Percentiles rank a stretch among this genome's conserved stretches.
phyloP scores from a whole-genome alignment of 2,888 invertebrate genomes.

The Drosophila putrida region DNA sequence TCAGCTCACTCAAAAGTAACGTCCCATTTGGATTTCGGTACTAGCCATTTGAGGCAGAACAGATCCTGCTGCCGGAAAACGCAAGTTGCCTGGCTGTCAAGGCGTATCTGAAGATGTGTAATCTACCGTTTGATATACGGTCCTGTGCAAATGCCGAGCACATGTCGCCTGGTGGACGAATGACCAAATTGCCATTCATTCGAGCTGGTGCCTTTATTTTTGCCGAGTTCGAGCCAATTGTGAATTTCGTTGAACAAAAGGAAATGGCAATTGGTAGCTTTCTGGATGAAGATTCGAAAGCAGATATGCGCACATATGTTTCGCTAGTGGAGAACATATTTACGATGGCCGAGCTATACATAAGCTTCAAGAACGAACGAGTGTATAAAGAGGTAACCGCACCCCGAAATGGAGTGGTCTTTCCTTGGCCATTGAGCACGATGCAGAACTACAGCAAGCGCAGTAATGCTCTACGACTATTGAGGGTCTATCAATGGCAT shows the following conservation, averaged over 20 bases:
- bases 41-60: constrained; percentile 95
- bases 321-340: constrained; percentile 95
- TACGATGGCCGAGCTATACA: constrained; percentile 94
- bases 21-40: background rate
- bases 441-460: constrained; percentile 93
- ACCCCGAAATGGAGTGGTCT: constrained; percentile 94
- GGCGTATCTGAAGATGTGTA: constrained; percentile 96
- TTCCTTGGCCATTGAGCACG: constrained; percentile 96
- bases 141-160: constrained; percentile 96
- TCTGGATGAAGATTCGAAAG: constrained; percentile 91
- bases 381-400: constrained; percentile 94
- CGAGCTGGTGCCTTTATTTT: constrained; percentile 95
- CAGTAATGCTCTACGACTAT: constrained; percentile 88
- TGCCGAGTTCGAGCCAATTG: constrained; percentile 96
- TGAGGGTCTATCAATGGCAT: constrained; percentile 93
- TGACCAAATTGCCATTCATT: constrained; percentile 93
- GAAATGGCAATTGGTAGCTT: constrained; percentile 91
- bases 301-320: constrained; percentile 97
- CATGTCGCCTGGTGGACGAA: constrained; percentile 96
- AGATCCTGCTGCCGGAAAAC: constrained; percentile 96
- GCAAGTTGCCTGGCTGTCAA: constrained; percentile 97
- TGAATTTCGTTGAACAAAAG: constrained; percentile 94
- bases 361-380: constrained; percentile 93
- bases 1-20: background rate
- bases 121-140: constrained; percentile 92